phyloP scores from a whole-genome alignment of 2,797 vertebrate species.

The Loriculus beryllinus region DNA sequence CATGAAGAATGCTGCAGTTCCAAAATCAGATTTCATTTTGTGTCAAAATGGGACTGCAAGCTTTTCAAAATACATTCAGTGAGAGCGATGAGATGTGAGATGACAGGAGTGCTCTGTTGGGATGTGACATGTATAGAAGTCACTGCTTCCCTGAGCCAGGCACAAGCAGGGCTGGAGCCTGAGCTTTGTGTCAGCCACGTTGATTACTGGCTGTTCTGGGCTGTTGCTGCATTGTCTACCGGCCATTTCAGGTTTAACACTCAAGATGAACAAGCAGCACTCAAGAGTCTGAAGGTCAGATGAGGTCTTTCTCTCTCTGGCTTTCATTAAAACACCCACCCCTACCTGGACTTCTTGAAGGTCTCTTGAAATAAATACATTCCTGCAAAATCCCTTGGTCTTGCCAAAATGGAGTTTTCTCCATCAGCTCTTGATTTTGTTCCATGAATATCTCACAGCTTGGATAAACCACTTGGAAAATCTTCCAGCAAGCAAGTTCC shows the following conservation, averaged over 20 bases:
- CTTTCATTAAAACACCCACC: not conserved
- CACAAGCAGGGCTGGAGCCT: not conserved
- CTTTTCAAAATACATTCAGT: not conserved
- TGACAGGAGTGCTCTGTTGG: not conserved
- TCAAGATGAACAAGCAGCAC: not conserved
- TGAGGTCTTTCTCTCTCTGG: slow-evolving; percentile 1
- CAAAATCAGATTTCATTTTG: not conserved
- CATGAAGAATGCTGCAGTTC: not conserved
- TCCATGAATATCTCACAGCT: not conserved
- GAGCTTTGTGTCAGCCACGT: fast-evolving
- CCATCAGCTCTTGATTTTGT: not conserved
- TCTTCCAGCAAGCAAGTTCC: not conserved
- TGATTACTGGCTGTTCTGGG: not conserved
- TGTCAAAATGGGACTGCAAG: not conserved
- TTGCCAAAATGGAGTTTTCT: slow-evolving; percentile 4
- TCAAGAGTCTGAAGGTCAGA: slow-evolving; percentile 1
- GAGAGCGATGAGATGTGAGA: not conserved
- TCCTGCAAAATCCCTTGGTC: slow-evolving; percentile 3
- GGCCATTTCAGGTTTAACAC: not conserved
- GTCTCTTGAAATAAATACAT: not conserved
- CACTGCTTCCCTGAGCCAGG: not conserved
- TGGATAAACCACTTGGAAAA: not conserved
- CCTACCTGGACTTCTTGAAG: not conserved
- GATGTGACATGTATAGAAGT: fast-evolving
- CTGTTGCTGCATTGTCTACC: not conserved